These are phyloP conservation scores for Ypsolopha sequella DNA, from an alignment of 2,888 invertebrate species.

Conservation along the genomic window DNA sequence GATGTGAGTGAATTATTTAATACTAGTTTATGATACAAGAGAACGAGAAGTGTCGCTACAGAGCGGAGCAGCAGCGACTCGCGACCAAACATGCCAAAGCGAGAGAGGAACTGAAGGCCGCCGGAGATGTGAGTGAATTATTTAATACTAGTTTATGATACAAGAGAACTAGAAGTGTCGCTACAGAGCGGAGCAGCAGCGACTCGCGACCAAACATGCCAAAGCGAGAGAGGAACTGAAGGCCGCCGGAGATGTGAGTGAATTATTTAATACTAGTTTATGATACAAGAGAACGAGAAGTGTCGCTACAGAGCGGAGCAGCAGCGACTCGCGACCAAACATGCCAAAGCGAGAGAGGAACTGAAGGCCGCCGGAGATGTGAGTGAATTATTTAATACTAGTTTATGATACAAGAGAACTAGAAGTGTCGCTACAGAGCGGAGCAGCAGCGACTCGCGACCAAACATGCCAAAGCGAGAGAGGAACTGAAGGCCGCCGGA, in stretches of 20 bases:
- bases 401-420: conserved; percentile 99
- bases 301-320: conserved; percentile 94
- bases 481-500: conserved; percentile 90
- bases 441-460: conserved; percentile 93
- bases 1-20: conserved; percentile 74
- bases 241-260: conserved; percentile 87
- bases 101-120: conserved; percentile 90
- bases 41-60: conserved; percentile 94
- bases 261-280: too few species aligned
- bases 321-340: conserved; percentile 92
- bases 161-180: conserved; percentile 97
- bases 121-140: conserved; percentile 80
- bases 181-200: conserved; percentile 91
- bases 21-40: too few species aligned
- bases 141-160: too few species aligned
- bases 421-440: conserved; percentile 93
- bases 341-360: conserved; percentile 93
- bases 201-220: conserved; percentile 93
- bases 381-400: conserved; percentile 41
- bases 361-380: conserved; percentile 90
- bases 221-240: conserved; percentile 93
- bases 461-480: conserved; percentile 93
- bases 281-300: conserved; percentile 98
- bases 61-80: conserved; percentile 92
- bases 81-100: conserved; percentile 95